A percentile compares a stretch with the other conserved stretches of the same genome.
These are phyloP conservation scores for Stigmatopora nigra DNA, from an alignment of 2,113 vertebrate species.

Conservation along the genomic window DNA sequence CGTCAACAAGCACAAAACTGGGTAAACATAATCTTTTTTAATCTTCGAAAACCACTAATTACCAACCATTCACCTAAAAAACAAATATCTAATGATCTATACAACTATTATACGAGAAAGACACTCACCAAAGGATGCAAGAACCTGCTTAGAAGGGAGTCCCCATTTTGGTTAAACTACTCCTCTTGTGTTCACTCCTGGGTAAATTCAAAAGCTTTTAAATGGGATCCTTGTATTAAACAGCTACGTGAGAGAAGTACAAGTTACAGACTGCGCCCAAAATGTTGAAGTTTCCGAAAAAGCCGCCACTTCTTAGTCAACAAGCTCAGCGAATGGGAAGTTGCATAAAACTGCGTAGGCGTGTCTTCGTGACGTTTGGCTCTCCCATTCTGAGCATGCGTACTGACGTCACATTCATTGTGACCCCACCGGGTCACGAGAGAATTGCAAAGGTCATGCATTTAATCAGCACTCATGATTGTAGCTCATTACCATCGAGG, in stretches of 20 bases:
- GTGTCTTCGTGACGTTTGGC: conserved; percentile 5
- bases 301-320: conserved; percentile 21
- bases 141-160: neutral
- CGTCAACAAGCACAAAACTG: too few species aligned
- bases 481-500: too few species aligned
- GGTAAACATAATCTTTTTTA: too few species aligned
- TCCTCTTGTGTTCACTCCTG: neutral
- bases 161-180: neutral
- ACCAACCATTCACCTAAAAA: neutral
- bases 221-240: neutral
- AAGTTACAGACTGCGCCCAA: neutral
- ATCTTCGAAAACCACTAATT: neutral
- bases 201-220: neutral
- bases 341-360: neutral
- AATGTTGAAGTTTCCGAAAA: neutral
- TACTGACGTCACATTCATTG: neutral
- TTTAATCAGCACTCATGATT: too few species aligned
- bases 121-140: neutral
- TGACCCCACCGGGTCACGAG: neutral
- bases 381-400: conserved; percentile 38
- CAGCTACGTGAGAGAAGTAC: neutral
- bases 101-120: neutral
- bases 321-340: conserved; percentile 27
- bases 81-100: neutral
- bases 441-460: neutral